Evolutionary conservation across 1,140 invertebrate genomes (phyloP).

Genomic region (Palaemon carinicauda): DNA sequence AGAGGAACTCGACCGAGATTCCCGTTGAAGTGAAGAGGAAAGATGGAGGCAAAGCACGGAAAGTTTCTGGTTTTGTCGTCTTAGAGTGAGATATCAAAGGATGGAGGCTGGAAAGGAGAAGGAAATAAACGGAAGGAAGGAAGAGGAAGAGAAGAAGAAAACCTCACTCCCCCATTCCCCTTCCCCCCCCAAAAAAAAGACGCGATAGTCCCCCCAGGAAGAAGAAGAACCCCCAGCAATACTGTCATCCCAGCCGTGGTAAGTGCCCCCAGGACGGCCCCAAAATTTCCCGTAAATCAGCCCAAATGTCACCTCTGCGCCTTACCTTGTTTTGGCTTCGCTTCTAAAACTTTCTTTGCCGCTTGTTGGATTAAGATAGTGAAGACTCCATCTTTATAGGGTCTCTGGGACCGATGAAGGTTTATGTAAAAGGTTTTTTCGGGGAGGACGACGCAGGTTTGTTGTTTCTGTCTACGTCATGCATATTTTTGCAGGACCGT

Average conservation of each 20-base stretch:
- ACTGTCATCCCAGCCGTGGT: neutral
- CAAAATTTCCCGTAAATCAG: constrained; percentile 31
- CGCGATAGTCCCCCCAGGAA: neutral
- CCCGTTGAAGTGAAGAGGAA: no score
- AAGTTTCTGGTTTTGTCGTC: neutral
- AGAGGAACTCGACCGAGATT: no score
- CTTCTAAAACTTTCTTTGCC: neutral
- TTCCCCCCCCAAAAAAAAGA: no score
- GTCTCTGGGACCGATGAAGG: neutral
- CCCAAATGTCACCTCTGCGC: constrained; percentile 22
- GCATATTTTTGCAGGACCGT: no score
- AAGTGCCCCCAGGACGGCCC: constrained; percentile 4
- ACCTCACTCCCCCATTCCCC: no score
- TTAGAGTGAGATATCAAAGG: neutral
- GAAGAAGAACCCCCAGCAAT: neutral
- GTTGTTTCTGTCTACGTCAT: no score
- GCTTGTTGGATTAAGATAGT: constrained; percentile 40
- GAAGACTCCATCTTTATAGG: neutral
- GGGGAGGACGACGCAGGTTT: no score
- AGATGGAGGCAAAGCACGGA: neutral
- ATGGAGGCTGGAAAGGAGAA: neutral
- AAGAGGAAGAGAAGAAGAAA: neutral
- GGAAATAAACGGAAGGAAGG: neutral
- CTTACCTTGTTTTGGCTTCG: neutral
- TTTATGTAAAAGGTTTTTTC: constrained; percentile 25